phyloP scores from a whole-genome alignment of 2,113 vertebrate species.

The Eudyptes chrysolophus region DNA sequence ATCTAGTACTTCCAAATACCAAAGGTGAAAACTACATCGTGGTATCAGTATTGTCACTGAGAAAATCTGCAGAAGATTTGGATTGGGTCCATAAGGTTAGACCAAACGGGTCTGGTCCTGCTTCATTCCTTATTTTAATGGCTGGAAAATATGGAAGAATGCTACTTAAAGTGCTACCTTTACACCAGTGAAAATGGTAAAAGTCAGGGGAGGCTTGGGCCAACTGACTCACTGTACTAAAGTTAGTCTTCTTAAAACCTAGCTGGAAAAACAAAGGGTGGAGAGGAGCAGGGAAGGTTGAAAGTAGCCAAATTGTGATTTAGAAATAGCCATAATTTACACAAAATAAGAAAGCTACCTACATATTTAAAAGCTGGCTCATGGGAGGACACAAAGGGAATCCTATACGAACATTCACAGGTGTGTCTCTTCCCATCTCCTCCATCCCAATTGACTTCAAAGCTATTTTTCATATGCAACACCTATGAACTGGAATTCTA shows the following conservation, averaged over 20 bases:
- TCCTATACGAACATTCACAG: fast-evolving
- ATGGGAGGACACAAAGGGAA: neutral
- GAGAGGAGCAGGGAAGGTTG: fast-evolving
- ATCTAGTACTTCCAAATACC: neutral
- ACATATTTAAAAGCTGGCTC: neutral
- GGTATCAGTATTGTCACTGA: neutral
- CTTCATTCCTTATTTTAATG: neutral
- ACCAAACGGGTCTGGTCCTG: neutral
- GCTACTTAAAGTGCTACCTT: neutral
- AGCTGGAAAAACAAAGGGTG: fast-evolving
- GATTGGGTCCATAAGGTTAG: neutral
- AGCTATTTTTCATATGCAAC: neutral
- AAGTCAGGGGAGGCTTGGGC: neutral
- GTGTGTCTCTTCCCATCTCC: neutral
- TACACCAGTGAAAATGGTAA: neutral
- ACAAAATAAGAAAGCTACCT: neutral
- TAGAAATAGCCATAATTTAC: neutral
- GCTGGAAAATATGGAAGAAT: neutral
- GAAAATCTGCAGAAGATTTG: neutral
- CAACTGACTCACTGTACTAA: neutral
- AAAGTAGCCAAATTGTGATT: neutral
- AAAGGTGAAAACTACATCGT: neutral
- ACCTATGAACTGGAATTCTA: neutral
- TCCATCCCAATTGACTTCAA: neutral
- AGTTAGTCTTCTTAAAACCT: neutral